A percentile compares a stretch with the other conserved stretches of the same genome.
phyloP scores from a whole-genome alignment of 2,888 invertebrate species.

The Dasysyrphus albostriatus region DNA sequence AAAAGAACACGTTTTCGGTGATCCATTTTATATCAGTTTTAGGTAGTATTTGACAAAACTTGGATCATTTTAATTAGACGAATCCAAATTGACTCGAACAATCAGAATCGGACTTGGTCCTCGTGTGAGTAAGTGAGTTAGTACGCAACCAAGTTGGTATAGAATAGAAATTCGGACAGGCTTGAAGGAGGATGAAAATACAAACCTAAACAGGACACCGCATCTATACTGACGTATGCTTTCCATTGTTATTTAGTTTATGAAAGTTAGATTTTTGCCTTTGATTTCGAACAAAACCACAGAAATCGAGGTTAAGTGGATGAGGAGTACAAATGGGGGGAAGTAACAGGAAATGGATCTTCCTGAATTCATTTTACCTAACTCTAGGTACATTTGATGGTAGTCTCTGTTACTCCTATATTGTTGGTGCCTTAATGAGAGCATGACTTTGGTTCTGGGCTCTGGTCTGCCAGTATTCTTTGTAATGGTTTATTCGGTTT shows the following conservation, averaged over 20 bases:
- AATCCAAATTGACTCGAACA: slow-evolving; percentile 1
- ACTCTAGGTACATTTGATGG: neutral
- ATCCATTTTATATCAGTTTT: neutral
- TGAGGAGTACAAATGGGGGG: slow-evolving; percentile 19
- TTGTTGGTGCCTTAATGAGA: slow-evolving; percentile 45
- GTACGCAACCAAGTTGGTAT: neutral
- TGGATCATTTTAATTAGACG: slow-evolving; percentile 45
- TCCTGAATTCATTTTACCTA: slow-evolving; percentile 7
- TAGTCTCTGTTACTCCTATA: neutral
- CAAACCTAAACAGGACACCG: slow-evolving; percentile 8
- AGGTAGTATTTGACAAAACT: neutral
- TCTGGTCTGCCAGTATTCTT: slow-evolving; percentile 14
- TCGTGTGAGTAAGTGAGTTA: too few relatives aligned
- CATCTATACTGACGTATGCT: slow-evolving; percentile 38
- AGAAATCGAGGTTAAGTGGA: slow-evolving; percentile 64
- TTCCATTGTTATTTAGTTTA: slow-evolving; percentile 70
- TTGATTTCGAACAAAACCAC: slow-evolving; percentile 61
- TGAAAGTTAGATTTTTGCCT: slow-evolving; percentile 66
- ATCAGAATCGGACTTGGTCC: slow-evolving; percentile 1
- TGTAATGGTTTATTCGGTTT: slow-evolving; percentile 42
- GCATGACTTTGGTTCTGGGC: slow-evolving; percentile 25
- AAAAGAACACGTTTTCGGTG: slow-evolving; percentile 2
- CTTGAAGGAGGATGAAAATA: neutral
- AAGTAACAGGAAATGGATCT: slow-evolving; percentile 1
- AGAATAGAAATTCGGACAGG: neutral